Base-by-base conservation (phyloP, 2,113 vertebrate genomes). In the Butorides virescens region DNA sequence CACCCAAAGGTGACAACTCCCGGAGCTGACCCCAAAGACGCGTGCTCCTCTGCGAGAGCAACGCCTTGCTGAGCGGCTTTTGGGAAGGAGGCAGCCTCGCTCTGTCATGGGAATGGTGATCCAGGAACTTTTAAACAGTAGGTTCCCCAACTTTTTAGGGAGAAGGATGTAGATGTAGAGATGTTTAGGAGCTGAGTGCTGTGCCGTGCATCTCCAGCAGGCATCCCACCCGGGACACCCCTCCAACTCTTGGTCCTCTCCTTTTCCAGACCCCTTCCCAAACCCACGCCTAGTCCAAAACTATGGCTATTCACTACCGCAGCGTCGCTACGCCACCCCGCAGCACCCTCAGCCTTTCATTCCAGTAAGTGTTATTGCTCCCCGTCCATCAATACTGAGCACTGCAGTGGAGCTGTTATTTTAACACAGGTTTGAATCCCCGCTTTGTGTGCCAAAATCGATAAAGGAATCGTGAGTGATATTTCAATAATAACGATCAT, bases 21-120 rank as follows among this genome's bases (percentile, higher is more conserved):
- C 44, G 59, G 72, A 59, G 37, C 29, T 53, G 42, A 15, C 15
- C 39, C 34, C 36, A 16, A 11, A 36, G 37, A 9, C 3, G 1
- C 8, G 37, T 50, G 29, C 8, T 75, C 18, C 12, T 34, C 56
- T 30, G 50, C 1, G 8, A 49, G 30, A 50, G 32, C 11, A 22
- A 7, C 58, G 32, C 34, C 53, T 79, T 1, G 0, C 27, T 39
- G 56, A 14, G 14, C 0, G 2, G 10, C 3, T 29, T 49, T 18
- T 23, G 53, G 71, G 47, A 32, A 2, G 2, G 1, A 66, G 44
- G 32, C 32, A 67, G 18, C 20, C n/a, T 30, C 1, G 0, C 46
- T 46, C n/a, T 36, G 46, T 8, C 56, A 21, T 19, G 16, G 56
- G 12, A 66, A 20, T 3, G 3, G 14, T 61, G 59, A 61, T 15